Evolutionary conservation across 2,797 vertebrate species (phyloP), one percentile per base, ranked within the genome.

Genomic region (Otus scops): DNA sequence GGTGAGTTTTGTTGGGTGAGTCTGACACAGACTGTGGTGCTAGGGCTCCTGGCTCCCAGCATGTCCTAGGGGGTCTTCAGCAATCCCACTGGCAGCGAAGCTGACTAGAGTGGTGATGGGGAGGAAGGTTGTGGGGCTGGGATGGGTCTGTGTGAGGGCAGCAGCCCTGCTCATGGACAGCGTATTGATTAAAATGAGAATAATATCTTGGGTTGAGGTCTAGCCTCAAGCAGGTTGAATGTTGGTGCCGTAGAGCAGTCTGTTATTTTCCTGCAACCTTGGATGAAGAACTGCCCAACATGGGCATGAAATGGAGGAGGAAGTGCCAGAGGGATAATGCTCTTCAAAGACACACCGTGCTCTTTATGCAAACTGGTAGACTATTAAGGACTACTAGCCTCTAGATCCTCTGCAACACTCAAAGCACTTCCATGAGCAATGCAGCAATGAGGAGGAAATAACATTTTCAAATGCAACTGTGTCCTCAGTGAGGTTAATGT

Each of bases 181-280:
- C 0, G 0, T 12, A 1, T 4, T 26, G 41, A 43, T 6, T 14
- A 38, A 17, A 14, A n/a, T 24, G 26, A 12, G 51, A 24, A 30
- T 14, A 65, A 4, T 7, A 17, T 27, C 50, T 59, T 54, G 2
- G 11, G 39, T 4, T 34, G 53, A 13, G 32, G 18, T 8, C 27
- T 61, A 24, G 14, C 70, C 57, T 78, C 5, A 5, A 19, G 60
- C 16, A 36, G n/a, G 20, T 6, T 57, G 43, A 67, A 24, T 16
- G 8, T 10, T 54, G 27, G 36, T 56, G 67, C 30, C 0, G 0
- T 2, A 32, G 67, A 26, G 16, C 28, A 56, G 13, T 9, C 51
- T 61, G 38, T 3, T 61, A 1, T 59, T 39, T 74, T 28, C 11
- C 16, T 81, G n/a, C 2, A 16, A 34, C 56, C 26, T 54, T 50